Percentiles rank a stretch among this genome's conserved stretches.
Evolutionary conservation across 2,888 invertebrate genomes (phyloP).

Genomic region (Andrena chrysosceles): DNA sequence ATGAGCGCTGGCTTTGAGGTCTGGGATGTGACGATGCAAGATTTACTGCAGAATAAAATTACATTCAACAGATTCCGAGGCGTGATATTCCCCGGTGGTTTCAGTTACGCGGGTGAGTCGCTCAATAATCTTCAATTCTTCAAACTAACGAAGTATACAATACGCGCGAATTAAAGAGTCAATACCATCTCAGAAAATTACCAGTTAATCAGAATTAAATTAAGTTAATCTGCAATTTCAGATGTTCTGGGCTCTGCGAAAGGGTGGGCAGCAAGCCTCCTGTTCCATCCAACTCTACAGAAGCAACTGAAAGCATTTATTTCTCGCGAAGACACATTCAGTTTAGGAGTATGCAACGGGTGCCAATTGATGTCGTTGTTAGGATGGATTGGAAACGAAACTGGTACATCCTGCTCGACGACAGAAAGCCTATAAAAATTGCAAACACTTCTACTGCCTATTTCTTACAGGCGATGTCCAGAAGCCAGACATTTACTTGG

Average conservation of each 20-base stretch:
- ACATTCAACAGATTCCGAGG: constrained; percentile 94
- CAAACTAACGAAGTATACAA: too few species aligned
- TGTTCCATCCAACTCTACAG: constrained; percentile 91
- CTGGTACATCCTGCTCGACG: constrained; percentile 54
- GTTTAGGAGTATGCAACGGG: constrained; percentile 99
- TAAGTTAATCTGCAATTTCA: constrained; percentile 75
- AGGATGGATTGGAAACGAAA: constrained; percentile 92
- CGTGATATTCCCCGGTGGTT: constrained; percentile 98
- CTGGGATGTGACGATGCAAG: constrained; percentile 98
- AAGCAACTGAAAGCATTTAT: constrained; percentile 92
- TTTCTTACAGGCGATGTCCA: constrained; percentile 17
- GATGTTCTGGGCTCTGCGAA: constrained; percentile 98
- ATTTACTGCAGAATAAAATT: constrained; percentile 90
- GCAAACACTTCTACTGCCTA: background rate
- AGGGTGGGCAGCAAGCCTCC: constrained; percentile 98
- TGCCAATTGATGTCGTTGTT: constrained; percentile 98
- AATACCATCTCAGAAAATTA: too few species aligned
- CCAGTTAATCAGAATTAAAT: constrained; percentile 9
- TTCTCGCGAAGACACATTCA: constrained; percentile 93
- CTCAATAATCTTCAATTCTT: background rate
- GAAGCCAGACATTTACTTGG: constrained; percentile 87
- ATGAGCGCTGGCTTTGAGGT: constrained; percentile 95
- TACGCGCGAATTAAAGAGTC: too few species aligned
- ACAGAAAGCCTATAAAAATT: constrained; percentile 6
- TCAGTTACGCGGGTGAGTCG: constrained; percentile 95